A percentile compares a stretch with the other conserved stretches of the same genome.
Evolutionary conservation across 1,140 invertebrate species (phyloP).

Genomic region (Neuroterus valhalla): DNA sequence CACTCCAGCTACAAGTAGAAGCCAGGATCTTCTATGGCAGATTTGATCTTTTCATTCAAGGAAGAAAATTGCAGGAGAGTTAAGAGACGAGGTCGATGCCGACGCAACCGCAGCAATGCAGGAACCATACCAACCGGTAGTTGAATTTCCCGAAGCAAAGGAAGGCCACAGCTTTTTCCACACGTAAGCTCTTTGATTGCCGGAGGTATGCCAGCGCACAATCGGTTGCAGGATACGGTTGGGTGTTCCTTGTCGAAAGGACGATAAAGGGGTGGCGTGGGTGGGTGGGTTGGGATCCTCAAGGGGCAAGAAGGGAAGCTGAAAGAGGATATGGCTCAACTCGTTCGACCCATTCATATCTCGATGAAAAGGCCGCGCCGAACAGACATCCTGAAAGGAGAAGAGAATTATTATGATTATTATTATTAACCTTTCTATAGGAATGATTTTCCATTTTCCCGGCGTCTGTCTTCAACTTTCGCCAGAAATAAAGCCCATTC

Average conservation of each 20-base stretch:
- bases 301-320: conserved; percentile 35
- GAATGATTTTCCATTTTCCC: conserved; percentile 31
- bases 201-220: conserved; percentile 9
- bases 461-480: conserved; percentile 22
- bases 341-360: conserved; percentile 71
- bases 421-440: conserved; percentile 69
- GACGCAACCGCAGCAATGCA: background rate
- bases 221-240: conserved; percentile 20
- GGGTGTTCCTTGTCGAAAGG: conserved; percentile 23
- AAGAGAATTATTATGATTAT: conserved; percentile 72
- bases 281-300: background rate
- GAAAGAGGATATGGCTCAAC: conserved; percentile 69
- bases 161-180: background rate
- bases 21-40: background rate
- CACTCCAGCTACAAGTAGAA: too few species aligned
- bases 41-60: background rate
- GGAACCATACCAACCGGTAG: background rate
- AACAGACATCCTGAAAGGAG: conserved; percentile 68
- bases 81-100: background rate
- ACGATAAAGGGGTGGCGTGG: background rate
- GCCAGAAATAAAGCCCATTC: conserved; percentile 10
- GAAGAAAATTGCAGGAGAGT: background rate
- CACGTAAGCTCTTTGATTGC: conserved; percentile 9
- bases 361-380: conserved; percentile 69
- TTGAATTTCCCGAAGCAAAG: conserved; percentile 1